A percentile compares a stretch with the other conserved stretches of the same genome.
Evolutionary conservation across 2,888 invertebrate species (phyloP).

Genomic region (Cosmopolites sordidus): DNA sequence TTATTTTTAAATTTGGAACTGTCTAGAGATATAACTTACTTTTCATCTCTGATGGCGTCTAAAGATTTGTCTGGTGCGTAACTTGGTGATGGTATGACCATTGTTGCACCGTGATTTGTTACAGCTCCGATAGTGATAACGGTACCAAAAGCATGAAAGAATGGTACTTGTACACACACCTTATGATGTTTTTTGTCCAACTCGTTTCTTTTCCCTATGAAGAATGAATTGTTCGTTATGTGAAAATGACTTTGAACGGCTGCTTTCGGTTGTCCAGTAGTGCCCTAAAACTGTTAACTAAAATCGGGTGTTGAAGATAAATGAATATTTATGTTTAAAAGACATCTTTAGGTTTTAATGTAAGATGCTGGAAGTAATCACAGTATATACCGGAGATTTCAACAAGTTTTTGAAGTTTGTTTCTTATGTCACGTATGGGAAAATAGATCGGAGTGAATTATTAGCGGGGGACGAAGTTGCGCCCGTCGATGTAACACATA

Average conservation of each 20-base stretch:
- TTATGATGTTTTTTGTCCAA: slow-evolving; percentile 50
- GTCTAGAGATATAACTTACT: slow-evolving; percentile 46
- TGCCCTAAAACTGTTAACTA: slow-evolving; percentile 40
- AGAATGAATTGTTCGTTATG: slow-evolving; percentile 71
- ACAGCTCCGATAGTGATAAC: slow-evolving; percentile 57
- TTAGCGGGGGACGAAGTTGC: too few species aligned
- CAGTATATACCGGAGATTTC: too few species aligned
- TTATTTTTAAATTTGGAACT: too few species aligned
- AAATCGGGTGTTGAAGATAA: background rate
- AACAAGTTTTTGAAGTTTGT: too few species aligned
- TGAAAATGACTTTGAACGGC: slow-evolving; percentile 66
- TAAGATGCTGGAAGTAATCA: too few species aligned
- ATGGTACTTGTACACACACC: slow-evolving; percentile 65
- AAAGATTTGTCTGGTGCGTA: slow-evolving; percentile 62
- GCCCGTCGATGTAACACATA: too few species aligned
- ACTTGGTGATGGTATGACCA: slow-evolving; percentile 57
- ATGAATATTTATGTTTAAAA: too few species aligned
- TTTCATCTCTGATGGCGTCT: slow-evolving; percentile 61
- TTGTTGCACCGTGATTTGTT: slow-evolving; percentile 58
- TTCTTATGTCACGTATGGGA: too few species aligned
- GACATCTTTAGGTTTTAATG: too few species aligned
- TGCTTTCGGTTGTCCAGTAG: slow-evolving; percentile 69
- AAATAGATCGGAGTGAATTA: too few species aligned
- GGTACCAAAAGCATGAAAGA: slow-evolving; percentile 80
- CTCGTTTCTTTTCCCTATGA: slow-evolving; percentile 54